Conservation (phyloP, 2,113 vertebrate species). For the Cephalopterus ornatus region DNA sequence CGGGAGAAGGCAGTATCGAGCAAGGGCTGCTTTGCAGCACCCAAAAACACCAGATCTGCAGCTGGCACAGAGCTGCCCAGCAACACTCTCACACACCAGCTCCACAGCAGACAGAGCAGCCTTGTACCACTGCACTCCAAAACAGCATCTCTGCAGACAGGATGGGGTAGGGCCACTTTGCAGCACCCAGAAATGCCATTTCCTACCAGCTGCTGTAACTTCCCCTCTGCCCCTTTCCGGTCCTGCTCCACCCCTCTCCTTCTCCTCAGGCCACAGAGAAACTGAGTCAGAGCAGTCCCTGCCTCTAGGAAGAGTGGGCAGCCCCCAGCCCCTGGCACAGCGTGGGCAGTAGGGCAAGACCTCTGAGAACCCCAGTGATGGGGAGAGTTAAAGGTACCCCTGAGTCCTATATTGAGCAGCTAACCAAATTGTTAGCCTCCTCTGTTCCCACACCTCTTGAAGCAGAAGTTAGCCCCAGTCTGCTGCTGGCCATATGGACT, state of each 20-base stretch:
- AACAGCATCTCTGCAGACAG: neutral
- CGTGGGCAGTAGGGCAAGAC: rapidly evolving
- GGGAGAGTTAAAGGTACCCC: neutral
- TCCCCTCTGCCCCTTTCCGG: neutral
- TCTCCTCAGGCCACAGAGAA: neutral
- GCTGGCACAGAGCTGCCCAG: neutral
- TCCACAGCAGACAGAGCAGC: neutral
- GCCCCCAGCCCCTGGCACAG: neutral
- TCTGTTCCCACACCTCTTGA: neutral
- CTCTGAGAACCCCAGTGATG: rapidly evolving
- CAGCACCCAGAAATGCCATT: neutral
- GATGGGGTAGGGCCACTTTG: neutral
- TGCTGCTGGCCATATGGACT: neutral
- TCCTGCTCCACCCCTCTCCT: neutral
- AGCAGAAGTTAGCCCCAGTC: neutral
- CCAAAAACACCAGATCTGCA: neutral
- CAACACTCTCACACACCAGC: neutral
- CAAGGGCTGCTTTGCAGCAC: neutral
- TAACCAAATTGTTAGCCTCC: rapidly evolving
- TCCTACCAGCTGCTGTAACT: slow-evolving; percentile 20
- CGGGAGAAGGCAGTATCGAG: neutral
- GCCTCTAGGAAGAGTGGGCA: neutral
- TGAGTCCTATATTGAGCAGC: neutral
- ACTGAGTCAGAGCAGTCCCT: neutral
- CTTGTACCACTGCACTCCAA: neutral